These are phyloP conservation scores for Heliconius hortense DNA, from an alignment of 2,888 invertebrate genomes.

Conservation along the genomic window DNA sequence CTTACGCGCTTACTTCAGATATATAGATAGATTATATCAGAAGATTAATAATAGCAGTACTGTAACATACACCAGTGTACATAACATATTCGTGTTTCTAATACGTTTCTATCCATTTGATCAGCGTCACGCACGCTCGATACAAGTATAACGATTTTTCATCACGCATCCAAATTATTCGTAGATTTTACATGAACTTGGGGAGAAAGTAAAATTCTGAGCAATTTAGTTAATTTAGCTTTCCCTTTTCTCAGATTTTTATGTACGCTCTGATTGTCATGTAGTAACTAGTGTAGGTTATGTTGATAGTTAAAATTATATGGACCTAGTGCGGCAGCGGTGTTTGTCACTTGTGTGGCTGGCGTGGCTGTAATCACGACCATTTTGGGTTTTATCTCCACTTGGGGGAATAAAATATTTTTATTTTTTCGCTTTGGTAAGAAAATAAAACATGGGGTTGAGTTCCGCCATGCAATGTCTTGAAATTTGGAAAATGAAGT, in stretches of 20 bases:
- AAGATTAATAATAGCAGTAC: not conserved
- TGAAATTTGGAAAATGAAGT: not conserved
- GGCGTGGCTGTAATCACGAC: not conserved
- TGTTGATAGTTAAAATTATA: not conserved
- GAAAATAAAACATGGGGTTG: not conserved
- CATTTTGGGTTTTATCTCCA: no score
- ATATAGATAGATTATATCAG: not conserved
- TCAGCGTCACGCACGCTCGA: constrained; percentile 23
- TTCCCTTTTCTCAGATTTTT: constrained; percentile 36
- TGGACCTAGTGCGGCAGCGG: not conserved
- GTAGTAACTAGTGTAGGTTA: constrained; percentile 2
- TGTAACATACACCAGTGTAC: not conserved
- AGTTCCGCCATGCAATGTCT: not conserved
- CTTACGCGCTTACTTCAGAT: not conserved
- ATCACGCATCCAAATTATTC: constrained; percentile 18
- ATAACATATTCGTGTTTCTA: constrained; percentile 7
- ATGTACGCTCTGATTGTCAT: constrained; percentile 25
- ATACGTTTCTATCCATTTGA: not conserved
- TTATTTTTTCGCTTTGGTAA: not conserved
- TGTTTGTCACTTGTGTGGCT: not conserved
- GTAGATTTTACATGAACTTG: constrained; percentile 32
- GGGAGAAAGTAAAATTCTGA: constrained; percentile 39
- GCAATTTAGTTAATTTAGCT: constrained; percentile 29
- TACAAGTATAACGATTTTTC: constrained; percentile 13
- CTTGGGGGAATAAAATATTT: not conserved